Conservation (phyloP, 2,888 invertebrate species). For the Glyphotaelius pellucidus region DNA sequence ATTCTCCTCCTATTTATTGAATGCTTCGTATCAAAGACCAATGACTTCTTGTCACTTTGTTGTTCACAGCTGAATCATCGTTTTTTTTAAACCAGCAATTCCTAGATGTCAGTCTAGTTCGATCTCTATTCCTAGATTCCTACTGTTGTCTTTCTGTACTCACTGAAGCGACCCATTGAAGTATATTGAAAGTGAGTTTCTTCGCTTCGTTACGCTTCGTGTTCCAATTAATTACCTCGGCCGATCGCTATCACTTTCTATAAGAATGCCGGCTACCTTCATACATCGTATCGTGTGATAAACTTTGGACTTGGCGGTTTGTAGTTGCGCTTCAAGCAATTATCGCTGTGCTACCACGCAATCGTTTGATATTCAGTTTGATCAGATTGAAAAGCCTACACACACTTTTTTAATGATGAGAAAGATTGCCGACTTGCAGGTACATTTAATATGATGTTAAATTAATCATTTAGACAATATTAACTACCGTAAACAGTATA, state of each 20-base stretch:
- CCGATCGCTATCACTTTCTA: slow-evolving; percentile 37
- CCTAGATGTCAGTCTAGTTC: neutral
- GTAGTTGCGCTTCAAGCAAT: neutral
- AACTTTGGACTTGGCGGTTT: neutral
- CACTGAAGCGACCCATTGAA: slow-evolving; percentile 16
- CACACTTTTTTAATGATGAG: neutral
- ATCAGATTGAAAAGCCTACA: neutral
- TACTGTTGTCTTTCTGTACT: neutral
- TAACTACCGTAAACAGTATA: no score
- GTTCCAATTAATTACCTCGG: slow-evolving; percentile 46
- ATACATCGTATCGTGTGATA: neutral
- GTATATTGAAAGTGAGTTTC: slow-evolving; percentile 47
- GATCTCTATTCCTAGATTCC: neutral
- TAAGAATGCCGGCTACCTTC: neutral
- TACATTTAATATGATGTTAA: neutral
- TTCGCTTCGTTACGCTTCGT: slow-evolving; percentile 37
- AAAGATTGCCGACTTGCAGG: neutral
- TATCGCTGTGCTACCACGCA: neutral
- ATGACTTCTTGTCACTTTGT: neutral
- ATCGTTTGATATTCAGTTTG: neutral
- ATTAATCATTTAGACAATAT: no score
- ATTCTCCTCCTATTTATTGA: no score
- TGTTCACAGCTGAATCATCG: neutral
- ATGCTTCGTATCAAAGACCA: neutral
- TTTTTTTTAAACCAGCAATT: neutral